These are phyloP conservation scores for Edolisoma coerulescens DNA, from an alignment of 2,113 vertebrate species.

Conservation along the genomic window DNA sequence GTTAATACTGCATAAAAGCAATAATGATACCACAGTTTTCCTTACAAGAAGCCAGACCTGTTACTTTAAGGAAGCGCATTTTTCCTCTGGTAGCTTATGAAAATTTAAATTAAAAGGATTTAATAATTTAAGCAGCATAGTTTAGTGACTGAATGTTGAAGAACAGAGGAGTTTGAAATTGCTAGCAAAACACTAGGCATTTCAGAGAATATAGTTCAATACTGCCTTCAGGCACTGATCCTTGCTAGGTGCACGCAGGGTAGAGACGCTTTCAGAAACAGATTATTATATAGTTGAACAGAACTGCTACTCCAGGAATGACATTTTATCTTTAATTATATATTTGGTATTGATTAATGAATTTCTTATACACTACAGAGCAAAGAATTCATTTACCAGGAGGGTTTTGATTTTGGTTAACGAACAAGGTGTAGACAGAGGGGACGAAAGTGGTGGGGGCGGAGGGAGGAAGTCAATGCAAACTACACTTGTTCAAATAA, in stretches of 20 bases:
- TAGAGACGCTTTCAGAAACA: slow-evolving; percentile 3
- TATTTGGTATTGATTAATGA: neutral
- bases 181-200: neutral
- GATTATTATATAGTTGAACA: neutral
- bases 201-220: slow-evolving; percentile 17
- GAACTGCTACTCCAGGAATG: neutral
- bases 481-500: neutral
- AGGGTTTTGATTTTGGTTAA: neutral
- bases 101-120: slow-evolving; percentile 72
- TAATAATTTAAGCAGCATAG: slow-evolving; percentile 67
- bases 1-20: slow-evolving; percentile 28
- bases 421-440: neutral
- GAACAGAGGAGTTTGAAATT: slow-evolving; percentile 17
- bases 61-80: slow-evolving; percentile 40
- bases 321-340: neutral
- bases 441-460: fast-evolving
- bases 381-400: neutral
- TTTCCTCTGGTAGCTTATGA: slow-evolving; percentile 62
- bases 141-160: slow-evolving; percentile 29
- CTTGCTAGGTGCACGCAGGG: neutral
- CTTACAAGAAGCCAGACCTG: slow-evolving; percentile 39
- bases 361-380: neutral
- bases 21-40: neutral
- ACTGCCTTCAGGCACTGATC: slow-evolving; percentile 10
- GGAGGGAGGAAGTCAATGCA: neutral